Evolutionary conservation across 2,888 invertebrate genomes (phyloP), one percentile per base, ranked within the genome.

Genomic region (Tineola bisselliella): DNA sequence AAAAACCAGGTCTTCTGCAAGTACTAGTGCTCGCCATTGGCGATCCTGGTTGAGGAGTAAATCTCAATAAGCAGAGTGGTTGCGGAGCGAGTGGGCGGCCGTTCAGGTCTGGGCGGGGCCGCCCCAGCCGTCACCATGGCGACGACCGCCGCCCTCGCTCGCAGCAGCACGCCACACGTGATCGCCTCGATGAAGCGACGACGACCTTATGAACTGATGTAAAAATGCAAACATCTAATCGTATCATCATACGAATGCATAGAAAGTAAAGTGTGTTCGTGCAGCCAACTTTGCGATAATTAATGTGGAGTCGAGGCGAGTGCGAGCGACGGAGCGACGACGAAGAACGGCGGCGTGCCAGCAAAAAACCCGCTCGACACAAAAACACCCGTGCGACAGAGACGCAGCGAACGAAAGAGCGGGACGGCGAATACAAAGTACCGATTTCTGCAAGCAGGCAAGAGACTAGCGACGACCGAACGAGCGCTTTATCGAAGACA

Each of bases 331-430:
- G 60, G 43, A 25, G 60, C 43, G 60, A 59, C 43, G 25, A 13
- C 44, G 60, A 15, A 48, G 59, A 59, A 44, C 59, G 60, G 48
- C 48, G 77, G 72, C 69, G 75, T 76, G 75, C 48, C 77, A 61
- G 79, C 80, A 77, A 74, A 84, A 86, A 86, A 86, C 84, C 80
- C 84, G 83, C 82, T 73, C 81, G 83, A 75, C 84, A 87, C 82
- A 87, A 87, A 86, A 87, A 87, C 86, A 83, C 79, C 77, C 77
- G 73, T 78, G 79, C 67, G 65, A 68, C 81, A 81, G 74, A 72
- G 79, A 68, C 84, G 83, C 71, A 52, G 64, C 65, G 68, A 68
- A 68, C 15, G 79, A 43, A 44, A 67, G 79, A 84, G 71, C 67
- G 78, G 67, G 79, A 83, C 75, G 58, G 65, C 67, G 63, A 6